Evolutionary conservation across 2,797 vertebrate species (phyloP).

Genomic region (Hippocampus kuda): DNA sequence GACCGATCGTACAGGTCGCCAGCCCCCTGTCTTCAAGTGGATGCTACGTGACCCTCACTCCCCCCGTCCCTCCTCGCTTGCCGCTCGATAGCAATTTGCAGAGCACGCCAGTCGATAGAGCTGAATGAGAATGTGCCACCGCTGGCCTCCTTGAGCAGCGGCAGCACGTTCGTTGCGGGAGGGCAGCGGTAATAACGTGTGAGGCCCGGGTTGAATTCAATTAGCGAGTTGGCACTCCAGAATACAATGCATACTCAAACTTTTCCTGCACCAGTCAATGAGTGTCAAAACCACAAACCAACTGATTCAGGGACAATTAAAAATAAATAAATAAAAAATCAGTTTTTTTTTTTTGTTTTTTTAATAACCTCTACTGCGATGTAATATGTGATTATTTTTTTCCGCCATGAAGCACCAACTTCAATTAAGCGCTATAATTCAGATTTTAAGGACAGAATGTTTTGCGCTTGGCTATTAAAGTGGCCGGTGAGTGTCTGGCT

Average conservation of each 20-base stretch:
- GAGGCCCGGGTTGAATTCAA: background rate
- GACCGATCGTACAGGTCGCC: background rate
- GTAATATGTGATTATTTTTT: background rate
- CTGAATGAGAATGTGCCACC: constrained; percentile 2
- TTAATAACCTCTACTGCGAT: no score
- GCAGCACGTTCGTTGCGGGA: background rate
- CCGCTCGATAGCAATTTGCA: constrained; percentile 8
- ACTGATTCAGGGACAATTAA: background rate
- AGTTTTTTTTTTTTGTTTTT: no score
- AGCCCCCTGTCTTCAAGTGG: background rate
- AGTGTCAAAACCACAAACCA: background rate
- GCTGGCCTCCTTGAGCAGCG: background rate
- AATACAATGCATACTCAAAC: background rate
- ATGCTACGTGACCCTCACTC: background rate
- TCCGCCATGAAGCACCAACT: background rate
- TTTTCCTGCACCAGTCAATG: background rate
- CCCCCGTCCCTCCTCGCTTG: background rate
- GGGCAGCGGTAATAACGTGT: constrained; percentile 2
- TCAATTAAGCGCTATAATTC: background rate
- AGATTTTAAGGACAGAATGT: background rate
- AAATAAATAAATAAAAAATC: no score
- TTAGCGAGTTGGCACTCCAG: background rate
- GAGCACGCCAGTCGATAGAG: background rate
- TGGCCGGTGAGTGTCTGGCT: background rate
- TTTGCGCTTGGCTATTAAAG: background rate